Evolutionary conservation across 2,113 vertebrate genomes (phyloP), one percentile per base, ranked within the genome.

Genomic region (Balaeniceps rex): DNA sequence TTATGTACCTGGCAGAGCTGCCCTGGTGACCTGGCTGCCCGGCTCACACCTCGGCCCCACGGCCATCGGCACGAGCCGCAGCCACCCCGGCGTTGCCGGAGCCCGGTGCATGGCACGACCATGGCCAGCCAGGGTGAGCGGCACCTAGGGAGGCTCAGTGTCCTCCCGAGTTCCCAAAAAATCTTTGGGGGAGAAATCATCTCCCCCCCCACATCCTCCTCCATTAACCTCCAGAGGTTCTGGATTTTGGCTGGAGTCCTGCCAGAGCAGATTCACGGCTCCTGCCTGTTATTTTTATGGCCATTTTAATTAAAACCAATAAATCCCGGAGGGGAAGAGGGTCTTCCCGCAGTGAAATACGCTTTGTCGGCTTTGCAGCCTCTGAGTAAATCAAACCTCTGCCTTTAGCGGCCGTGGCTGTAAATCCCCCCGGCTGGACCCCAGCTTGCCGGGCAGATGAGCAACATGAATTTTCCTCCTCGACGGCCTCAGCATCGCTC

Each of bases 271-370:
- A 75, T 85, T 54, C 47, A 69, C 0, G 0, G 34, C 58, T 83
- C 86, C 33, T 12, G 15, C 2, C 1, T 18, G 24, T 55, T 72
- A 21, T 47, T 88, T 95, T 91, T 74, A 89, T 2, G 21, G 36
- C 24, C 54, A 13, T 90, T 93, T 88, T 90, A 55, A 96, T 95
- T 83, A 87, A 96, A 96, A 44, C 9, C 5, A 29, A 70, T 83
- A 90, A 74, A 92, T 93, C 93, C 86, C 17, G 3, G 40, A 28
- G 71, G 24, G 69, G 52, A 68, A 94, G 36, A 65, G 63, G 49
- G 25, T 86, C 83, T 88, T 86, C 31, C n/a, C 58, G 14, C 1
- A 1, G 10, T 54, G 87, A 90, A 90, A 91, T 47, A 36, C 0
- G 5, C 60, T 75, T 66, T 58, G 55, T 89, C 17, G 6, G n/a